phyloP scores from a whole-genome alignment of 2,888 invertebrate species.

The Drosophila leonis region DNA sequence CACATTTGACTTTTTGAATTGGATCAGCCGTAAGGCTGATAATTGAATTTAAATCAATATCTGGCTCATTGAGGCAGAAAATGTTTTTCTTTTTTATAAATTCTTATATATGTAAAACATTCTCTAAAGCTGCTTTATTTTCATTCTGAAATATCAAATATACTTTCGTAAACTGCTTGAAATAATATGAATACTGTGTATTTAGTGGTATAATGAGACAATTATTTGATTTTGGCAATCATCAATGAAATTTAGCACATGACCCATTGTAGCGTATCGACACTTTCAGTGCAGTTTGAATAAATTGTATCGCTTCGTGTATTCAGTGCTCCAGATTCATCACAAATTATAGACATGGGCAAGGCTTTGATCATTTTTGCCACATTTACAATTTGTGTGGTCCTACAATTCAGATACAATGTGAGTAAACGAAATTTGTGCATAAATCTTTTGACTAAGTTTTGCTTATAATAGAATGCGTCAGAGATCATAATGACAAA shows the following conservation, averaged over 20 bases:
- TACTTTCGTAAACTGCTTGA: too few species aligned
- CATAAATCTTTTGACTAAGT: not conserved
- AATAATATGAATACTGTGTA: not conserved
- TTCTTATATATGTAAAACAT: not conserved
- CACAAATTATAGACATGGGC: not conserved
- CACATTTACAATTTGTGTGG: not conserved
- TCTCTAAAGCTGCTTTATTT: not conserved
- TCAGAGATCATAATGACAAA: not conserved
- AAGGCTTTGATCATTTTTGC: not conserved
- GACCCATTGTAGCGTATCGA: not conserved
- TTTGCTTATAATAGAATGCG: not conserved
- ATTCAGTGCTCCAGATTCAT: not conserved
- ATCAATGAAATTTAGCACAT: not conserved
- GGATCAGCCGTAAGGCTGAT: too few species aligned
- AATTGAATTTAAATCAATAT: not conserved
- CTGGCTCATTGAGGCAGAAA: too few species aligned
- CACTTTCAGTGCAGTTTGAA: not conserved
- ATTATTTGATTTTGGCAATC: not conserved
- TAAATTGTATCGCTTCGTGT: too few species aligned
- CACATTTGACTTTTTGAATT: too few species aligned
- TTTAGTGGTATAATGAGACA: too few species aligned
- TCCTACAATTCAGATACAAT: not conserved
- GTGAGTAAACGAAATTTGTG: not conserved
- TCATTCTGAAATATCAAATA: too few species aligned
- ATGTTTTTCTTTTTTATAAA: not conserved